Evolutionary conservation across 1,140 invertebrate species (phyloP).

Genomic region (Zophobas atratus): DNA sequence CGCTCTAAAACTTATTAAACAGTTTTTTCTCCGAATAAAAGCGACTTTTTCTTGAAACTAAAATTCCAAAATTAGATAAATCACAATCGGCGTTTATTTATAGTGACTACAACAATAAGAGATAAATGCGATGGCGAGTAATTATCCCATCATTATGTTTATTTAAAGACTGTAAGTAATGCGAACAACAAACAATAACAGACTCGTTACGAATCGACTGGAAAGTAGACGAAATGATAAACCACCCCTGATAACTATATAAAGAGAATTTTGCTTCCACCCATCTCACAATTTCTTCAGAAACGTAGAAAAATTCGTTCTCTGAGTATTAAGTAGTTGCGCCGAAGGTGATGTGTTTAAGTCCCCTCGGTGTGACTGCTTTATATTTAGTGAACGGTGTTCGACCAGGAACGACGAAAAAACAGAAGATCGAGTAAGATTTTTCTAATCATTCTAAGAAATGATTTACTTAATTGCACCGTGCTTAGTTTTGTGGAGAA

Average conservation of each 20-base stretch:
- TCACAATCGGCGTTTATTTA: conserved; percentile 22
- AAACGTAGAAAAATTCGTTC: conserved; percentile 1
- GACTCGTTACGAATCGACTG: conserved; percentile 13
- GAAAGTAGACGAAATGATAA: conserved; percentile 9
- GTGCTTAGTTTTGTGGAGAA: no score
- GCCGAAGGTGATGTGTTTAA: conserved; percentile 41
- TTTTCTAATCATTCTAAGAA: no score
- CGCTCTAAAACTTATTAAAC: no score
- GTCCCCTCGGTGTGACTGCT: conserved; percentile 39
- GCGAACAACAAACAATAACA: conserved; percentile 28
- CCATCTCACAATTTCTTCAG: neutral
- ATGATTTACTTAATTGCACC: no score
- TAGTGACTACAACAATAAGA: conserved; percentile 31
- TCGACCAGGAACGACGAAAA: neutral
- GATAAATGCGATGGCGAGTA: conserved; percentile 3
- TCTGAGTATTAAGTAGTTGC: conserved; percentile 42
- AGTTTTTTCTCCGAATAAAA: no score
- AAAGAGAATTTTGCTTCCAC: neutral
- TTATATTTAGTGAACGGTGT: conserved; percentile 3
- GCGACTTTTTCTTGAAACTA: neutral
- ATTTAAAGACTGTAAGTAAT: conserved; percentile 20
- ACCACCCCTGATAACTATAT: conserved; percentile 13
- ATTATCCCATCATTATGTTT: conserved; percentile 5
- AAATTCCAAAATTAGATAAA: conserved; percentile 18
- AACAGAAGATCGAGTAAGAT: no score